Conservation (phyloP, 2,888 invertebrate species). For the Leucoma salicis region DNA sequence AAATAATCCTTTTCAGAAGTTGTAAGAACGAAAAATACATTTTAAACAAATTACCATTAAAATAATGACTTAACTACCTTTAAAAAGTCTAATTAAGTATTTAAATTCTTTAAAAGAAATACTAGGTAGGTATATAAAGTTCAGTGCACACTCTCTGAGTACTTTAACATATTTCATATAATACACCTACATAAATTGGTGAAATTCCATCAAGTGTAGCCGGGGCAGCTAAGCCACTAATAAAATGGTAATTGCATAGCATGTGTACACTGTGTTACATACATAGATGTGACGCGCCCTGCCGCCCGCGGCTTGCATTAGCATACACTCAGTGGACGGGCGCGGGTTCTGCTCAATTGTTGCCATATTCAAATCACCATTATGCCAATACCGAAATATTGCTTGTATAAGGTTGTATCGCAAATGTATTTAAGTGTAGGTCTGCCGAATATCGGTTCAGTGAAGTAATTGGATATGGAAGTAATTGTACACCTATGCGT, state of each 20-base stretch:
- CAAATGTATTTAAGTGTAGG: conserved; percentile 61
- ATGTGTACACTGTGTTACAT: conserved; percentile 30
- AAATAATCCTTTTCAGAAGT: conserved; percentile 2
- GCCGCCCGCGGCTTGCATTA: conserved; percentile 53
- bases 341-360: conserved; percentile 21
- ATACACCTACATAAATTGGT: conserved; percentile 17
- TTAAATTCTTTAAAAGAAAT: conserved; percentile 6
- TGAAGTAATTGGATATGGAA: conserved; percentile 60
- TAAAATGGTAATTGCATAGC: conserved; percentile 38
- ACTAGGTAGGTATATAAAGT: not conserved
- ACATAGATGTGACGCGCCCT: conserved; percentile 36
- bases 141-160: conserved; percentile 1
- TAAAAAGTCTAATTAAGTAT: conserved; percentile 6
- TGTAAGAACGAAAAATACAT: not conserved
- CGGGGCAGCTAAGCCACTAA: conserved; percentile 26
- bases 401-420: conserved; percentile 62
- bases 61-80: conserved; percentile 6
- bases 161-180: conserved; percentile 6
- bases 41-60: conserved; percentile 2
- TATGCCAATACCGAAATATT: conserved; percentile 61
- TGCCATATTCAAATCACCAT: conserved; percentile 53
- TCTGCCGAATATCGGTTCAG: conserved; percentile 59
- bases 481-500: conserved; percentile 66
- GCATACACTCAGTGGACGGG: conserved; percentile 42
- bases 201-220: conserved; percentile 24